Percentiles rank a stretch among this genome's conserved stretches.
phyloP scores from a whole-genome alignment of 2,888 invertebrate genomes.

The Diaprepes abbreviatus region DNA sequence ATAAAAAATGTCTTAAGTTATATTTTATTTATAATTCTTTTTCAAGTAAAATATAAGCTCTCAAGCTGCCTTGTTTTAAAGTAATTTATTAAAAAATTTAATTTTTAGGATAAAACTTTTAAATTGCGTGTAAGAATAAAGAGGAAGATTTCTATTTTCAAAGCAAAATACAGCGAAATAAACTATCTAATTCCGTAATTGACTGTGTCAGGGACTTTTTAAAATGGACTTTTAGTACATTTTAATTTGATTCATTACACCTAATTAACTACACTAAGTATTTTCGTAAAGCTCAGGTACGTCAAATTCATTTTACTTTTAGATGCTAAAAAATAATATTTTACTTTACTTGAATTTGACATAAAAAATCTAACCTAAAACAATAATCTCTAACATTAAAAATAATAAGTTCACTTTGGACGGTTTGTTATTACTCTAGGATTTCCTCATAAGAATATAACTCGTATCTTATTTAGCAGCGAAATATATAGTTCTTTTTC shows the following conservation, averaged over 20 bases:
- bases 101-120: too few relatives aligned
- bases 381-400: constrained; percentile 5
- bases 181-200: constrained; percentile 46
- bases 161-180: constrained; percentile 40
- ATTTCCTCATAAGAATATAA: constrained; percentile 13
- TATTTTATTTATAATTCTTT: too few relatives aligned
- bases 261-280: constrained; percentile 1
- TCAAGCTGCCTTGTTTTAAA: too few relatives aligned
- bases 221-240: constrained; percentile 22
- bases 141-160: constrained; percentile 18
- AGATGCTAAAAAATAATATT: neutral
- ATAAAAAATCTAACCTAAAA: neutral
- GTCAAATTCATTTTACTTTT: constrained; percentile 19
- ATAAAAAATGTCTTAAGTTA: neutral
- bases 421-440: constrained; percentile 34
- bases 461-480: too few relatives aligned
- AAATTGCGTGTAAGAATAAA: constrained; percentile 5
- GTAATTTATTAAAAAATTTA: too few relatives aligned
- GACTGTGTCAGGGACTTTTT: constrained; percentile 48
- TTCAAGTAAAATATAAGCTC: too few relatives aligned
- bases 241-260: constrained; percentile 9
- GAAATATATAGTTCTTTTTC: too few relatives aligned
- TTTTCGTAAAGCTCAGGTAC: constrained; percentile 25
- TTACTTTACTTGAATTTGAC: constrained; percentile 15
- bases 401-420: constrained; percentile 32